phyloP scores from a whole-genome alignment of 1,140 invertebrate species.

The Panagrolaimus sp. region DNA sequence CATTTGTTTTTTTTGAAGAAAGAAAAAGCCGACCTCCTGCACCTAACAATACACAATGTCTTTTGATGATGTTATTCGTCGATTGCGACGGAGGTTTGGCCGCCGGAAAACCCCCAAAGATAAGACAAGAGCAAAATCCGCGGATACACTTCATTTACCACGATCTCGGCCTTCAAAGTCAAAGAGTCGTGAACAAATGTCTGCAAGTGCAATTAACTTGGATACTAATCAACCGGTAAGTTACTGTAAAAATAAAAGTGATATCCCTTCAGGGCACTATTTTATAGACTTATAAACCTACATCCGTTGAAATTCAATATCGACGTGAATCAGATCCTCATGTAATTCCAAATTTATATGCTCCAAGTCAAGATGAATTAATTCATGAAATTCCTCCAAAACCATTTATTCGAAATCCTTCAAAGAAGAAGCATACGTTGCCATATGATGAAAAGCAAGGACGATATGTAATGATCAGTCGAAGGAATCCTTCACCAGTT shows the following conservation, averaged over 20 bases:
- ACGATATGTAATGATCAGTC: neutral
- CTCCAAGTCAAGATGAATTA: neutral
- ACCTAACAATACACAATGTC: neutral
- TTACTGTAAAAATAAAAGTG: constrained; percentile 2
- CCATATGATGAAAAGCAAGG: neutral
- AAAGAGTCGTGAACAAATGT: constrained; percentile 7
- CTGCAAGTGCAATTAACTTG: constrained; percentile 13
- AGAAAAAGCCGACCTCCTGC: too few relatives aligned
- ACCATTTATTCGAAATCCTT: constrained; percentile 12
- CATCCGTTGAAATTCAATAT: constrained; percentile 10
- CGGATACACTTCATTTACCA: neutral
- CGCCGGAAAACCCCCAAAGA: neutral
- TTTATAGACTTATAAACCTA: constrained; percentile 1
- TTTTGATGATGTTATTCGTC: constrained; percentile 11
- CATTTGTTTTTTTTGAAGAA: too few relatives aligned
- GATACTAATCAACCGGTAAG: constrained; percentile 9
- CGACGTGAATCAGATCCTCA: constrained; percentile 11
- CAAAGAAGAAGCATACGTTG: neutral
- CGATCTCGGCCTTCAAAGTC: neutral
- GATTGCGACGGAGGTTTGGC: constrained; percentile 1
- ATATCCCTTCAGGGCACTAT: neutral
- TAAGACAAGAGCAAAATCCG: neutral
- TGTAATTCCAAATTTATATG: neutral
- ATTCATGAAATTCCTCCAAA: neutral
- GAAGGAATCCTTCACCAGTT: neutral